Base-by-base conservation (phyloP, 2,113 vertebrate genomes). In the Nycticryphes semicollaris region DNA sequence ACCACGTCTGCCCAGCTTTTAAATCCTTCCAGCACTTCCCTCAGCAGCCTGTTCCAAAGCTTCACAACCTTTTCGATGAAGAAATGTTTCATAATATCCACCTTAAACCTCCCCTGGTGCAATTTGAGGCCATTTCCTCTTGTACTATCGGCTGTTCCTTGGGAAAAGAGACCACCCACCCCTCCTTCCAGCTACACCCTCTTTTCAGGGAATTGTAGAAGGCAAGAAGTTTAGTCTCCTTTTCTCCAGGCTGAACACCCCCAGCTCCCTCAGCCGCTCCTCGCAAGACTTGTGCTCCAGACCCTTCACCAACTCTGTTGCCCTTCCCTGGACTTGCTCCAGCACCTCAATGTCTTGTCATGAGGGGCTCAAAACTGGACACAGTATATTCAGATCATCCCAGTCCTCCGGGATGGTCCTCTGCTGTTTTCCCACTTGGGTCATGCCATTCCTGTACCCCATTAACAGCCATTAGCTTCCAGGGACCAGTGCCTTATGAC, bases 401-500 rank as follows among this genome's bases (percentile, higher is more conserved):
- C 54, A 47, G 14, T 30, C 18, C 25, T 53, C 39, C 12, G 39
- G 39, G 39, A 39, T 39, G 39, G 39, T 39, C 39, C 39, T 39
- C 39, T 39, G n/a, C 25, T 28, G 5, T 4, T 70, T 35, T 30
- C 53, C 33, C 18, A 7, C 4, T 7, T 25, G n/a, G 28, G 1
- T 6, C 27, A 5, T 28, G 41, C 66, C 4, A 0, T 35, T 33
- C 75, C 72, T 0, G 0, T 3, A 20, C 2, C 27, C 31, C 33
- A 4, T 14, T 12, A 68, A 9, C 7, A 22, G 7, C 66, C 7
- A 3, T 0, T 10, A 25, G 23, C 8, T 39, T 7, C 4, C 14
- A 37, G 23, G 37, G 45, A 39, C 41, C 56, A 33, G 43, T 1
- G 0, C 12, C 45, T 20, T 39, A 2, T 1, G 12, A 37, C 1